Base-by-base conservation (phyloP, 2,113 vertebrate species). In the Fulica atra region DNA sequence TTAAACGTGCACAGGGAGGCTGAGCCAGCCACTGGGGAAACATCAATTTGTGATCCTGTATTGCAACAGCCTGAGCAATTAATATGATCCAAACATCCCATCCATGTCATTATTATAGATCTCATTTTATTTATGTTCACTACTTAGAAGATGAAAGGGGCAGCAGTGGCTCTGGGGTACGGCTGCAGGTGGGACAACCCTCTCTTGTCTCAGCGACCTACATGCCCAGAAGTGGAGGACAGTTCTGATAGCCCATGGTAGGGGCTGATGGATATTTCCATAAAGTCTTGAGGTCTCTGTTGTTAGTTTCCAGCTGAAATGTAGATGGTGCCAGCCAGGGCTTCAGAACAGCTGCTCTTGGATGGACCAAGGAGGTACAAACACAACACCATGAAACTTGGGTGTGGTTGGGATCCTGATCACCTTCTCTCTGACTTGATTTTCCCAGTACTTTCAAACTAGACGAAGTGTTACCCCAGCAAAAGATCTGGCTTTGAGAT, bases 21-120 rank as follows among this genome's bases (percentile, higher is more conserved):
- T 74, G 57, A 81, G 79, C 72, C 48, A 76, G 61, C 64, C 76
- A 70, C 68, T 82, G 71, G 70, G 70, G 85, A 92, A 80, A 64
- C 56, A 54, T n/a, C 89, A 86, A 88, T 93, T 94, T 94, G 89
- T 86, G 79, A 83, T 80, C 61, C 61, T 60, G 31, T 69, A 56
- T 56, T 92, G 69, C 66, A 96, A 78, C 65, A 95, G 59, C 83
- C 81, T 44, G 63, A 95, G 66, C 73, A 89, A 85, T 96, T 93
- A 93, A 87, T 95, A 77, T 59, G 86, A 88, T 87, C 76, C 90
- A 95, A 96, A 69, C 48, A 70, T 80, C 65, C 73, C 54, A 66
- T 93, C 56, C 13, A 3, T 69, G 70, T 66, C 64, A 51, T 90
- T 78, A 82, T 94, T 90, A 92, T 38, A 87, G 90, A 80, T 28